A percentile compares a stretch with the other conserved stretches of the same genome.
These are phyloP conservation scores for Diaprepes abbreviatus DNA, from an alignment of 2,888 invertebrate genomes.

Conservation along the genomic window DNA sequence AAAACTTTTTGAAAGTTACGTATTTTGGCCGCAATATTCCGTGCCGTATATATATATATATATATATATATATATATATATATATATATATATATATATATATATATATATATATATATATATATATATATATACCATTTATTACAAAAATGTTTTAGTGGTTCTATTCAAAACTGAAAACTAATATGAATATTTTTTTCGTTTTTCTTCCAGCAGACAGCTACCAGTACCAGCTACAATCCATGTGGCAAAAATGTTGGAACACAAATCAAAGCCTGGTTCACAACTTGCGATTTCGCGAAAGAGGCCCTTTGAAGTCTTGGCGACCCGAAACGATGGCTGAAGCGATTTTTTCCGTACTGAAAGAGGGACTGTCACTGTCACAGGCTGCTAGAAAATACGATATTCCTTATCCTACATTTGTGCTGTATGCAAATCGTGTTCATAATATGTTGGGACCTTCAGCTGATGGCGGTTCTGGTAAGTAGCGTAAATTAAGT, in stretches of 20 bases:
- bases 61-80: no score
- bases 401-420: slow-evolving; percentile 95
- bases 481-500: slow-evolving; percentile 71
- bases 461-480: slow-evolving; percentile 91
- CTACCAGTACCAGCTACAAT: slow-evolving; percentile 95
- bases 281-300: slow-evolving; percentile 91
- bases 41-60: no score
- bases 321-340: slow-evolving; percentile 97
- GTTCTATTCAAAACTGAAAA: slow-evolving; percentile 7
- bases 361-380: slow-evolving; percentile 89
- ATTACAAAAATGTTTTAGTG: no score
- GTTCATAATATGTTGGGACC: slow-evolving; percentile 96
- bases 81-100: no score
- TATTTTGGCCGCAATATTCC: no score
- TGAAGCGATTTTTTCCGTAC: slow-evolving; percentile 92
- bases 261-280: slow-evolving; percentile 92
- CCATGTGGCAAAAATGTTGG: slow-evolving; percentile 97
- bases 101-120: no score
- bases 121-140: no score
- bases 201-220: slow-evolving; percentile 81
- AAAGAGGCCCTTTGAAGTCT: slow-evolving; percentile 91
- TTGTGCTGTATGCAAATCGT: slow-evolving; percentile 92
- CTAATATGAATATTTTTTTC: slow-evolving; percentile 51
- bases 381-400: slow-evolving; percentile 94
- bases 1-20: no score